Evolutionary conservation across 1,140 invertebrate species (phyloP).

Genomic region (Panagrolaimus sp.): DNA sequence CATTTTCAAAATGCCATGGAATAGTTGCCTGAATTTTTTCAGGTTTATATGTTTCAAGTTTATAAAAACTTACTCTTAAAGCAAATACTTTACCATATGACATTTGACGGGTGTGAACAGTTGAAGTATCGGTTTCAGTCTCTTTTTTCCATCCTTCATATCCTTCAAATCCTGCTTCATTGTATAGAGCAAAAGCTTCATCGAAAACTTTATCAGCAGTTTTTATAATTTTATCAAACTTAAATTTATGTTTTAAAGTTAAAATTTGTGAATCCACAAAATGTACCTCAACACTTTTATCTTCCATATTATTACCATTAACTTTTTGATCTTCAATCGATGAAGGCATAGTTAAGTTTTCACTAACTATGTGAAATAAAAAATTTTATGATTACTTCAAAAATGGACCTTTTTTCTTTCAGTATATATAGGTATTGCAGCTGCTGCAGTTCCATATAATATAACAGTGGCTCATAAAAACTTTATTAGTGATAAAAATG

Average conservation of each 20-base stretch:
- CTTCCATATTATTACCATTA: neutral
- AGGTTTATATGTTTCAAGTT: neutral
- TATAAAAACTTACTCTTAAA: neutral
- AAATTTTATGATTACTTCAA: neutral
- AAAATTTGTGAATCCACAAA: neutral
- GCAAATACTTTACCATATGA: neutral
- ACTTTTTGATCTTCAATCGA: neutral
- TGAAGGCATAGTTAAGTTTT: neutral
- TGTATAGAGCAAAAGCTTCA: constrained; percentile 1
- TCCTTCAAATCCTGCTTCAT: neutral
- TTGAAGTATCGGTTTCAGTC: neutral
- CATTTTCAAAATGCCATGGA: neutral
- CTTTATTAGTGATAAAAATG: too few relatives aligned
- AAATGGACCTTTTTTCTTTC: too few relatives aligned
- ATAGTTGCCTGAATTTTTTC: neutral
- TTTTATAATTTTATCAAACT: neutral
- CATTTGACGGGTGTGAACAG: neutral
- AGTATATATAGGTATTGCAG: too few relatives aligned
- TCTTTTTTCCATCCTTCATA: neutral
- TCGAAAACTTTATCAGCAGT: neutral
- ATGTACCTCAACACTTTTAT: neutral
- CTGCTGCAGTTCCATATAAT: too few relatives aligned
- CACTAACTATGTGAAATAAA: neutral
- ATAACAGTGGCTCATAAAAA: too few relatives aligned
- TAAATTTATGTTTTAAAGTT: neutral